Evolutionary conservation across 1,140 invertebrate species (phyloP).

Genomic region (Pseudomyrmex flavicornis): DNA sequence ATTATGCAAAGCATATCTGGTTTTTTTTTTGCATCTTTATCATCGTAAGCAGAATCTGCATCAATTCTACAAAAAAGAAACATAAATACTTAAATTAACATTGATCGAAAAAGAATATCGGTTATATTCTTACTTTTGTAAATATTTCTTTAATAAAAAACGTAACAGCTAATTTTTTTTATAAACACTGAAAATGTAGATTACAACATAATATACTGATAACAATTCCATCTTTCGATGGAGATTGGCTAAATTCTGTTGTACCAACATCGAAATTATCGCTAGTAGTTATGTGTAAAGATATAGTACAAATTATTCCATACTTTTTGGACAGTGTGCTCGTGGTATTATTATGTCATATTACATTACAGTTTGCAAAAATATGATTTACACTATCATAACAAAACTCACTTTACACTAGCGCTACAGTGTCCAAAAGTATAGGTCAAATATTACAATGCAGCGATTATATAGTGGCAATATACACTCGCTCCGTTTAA

Average conservation of each 20-base stretch:
- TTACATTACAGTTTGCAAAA: constrained; percentile 79
- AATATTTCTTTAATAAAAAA: constrained; percentile 81
- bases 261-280: constrained; percentile 82
- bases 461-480: constrained; percentile 73
- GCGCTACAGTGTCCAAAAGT: constrained; percentile 80
- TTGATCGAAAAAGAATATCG: constrained; percentile 75
- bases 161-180: constrained; percentile 79
- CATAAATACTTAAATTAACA: constrained; percentile 78
- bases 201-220: constrained; percentile 82
- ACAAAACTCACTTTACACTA: constrained; percentile 75
- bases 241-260: constrained; percentile 80
- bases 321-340: constrained; percentile 82
- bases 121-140: constrained; percentile 76
- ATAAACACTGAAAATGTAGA: constrained; percentile 82
- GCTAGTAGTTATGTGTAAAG: constrained; percentile 73
- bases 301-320: constrained; percentile 82
- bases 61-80: constrained; percentile 70
- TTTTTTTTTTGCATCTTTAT: constrained; percentile 18
- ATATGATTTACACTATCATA: constrained; percentile 78
- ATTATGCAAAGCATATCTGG: constrained; percentile 66
- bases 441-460: constrained; percentile 81
- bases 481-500: constrained; percentile 66
- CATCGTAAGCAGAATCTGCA: constrained; percentile 54
- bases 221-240: constrained; percentile 80
- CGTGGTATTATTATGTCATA: constrained; percentile 59